These are phyloP conservation scores for Conistra vaccinii DNA, from an alignment of 2,888 invertebrate species.

Conservation along the genomic window DNA sequence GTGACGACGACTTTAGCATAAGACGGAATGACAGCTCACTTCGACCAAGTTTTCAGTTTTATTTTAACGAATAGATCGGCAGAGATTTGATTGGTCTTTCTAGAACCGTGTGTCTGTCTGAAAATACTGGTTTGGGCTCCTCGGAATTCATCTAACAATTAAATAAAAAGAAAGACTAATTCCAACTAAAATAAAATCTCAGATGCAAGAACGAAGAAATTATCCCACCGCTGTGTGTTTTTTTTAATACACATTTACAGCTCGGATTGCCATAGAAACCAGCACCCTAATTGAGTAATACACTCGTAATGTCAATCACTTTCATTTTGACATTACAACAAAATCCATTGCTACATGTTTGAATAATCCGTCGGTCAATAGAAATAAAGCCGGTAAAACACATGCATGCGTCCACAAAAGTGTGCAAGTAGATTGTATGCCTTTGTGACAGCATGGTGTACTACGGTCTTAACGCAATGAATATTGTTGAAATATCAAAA, in stretches of 20 bases:
- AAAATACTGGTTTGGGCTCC: not conserved
- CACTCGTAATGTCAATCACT: not conserved
- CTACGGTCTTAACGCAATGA: not conserved
- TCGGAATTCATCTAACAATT: slow-evolving; percentile 9
- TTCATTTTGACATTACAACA: slow-evolving; percentile 8
- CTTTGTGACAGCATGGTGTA: not conserved
- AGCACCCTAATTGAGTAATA: slow-evolving; percentile 15
- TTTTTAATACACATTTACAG: slow-evolving; percentile 68
- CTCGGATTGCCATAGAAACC: slow-evolving; percentile 65
- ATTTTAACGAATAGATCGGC: not conserved
- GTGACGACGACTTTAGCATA: too few species aligned
- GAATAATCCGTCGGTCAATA: not conserved
- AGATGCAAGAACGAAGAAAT: slow-evolving; percentile 29
- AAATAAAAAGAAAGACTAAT: not conserved
- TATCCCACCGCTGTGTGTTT: slow-evolving; percentile 78
- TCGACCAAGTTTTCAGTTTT: not conserved
- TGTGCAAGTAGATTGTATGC: not conserved
- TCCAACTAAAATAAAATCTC: slow-evolving; percentile 22
- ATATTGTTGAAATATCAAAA: slow-evolving; percentile 3
- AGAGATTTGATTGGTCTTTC: slow-evolving; percentile 9
- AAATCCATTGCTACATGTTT: not conserved
- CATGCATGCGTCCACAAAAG: not conserved
- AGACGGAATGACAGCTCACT: not conserved
- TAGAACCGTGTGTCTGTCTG: slow-evolving; percentile 18
- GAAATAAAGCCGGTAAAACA: not conserved